Evolutionary conservation across 2,888 invertebrate species (phyloP), one percentile per base, ranked within the genome.

Genomic region (Acronicta alni): DNA sequence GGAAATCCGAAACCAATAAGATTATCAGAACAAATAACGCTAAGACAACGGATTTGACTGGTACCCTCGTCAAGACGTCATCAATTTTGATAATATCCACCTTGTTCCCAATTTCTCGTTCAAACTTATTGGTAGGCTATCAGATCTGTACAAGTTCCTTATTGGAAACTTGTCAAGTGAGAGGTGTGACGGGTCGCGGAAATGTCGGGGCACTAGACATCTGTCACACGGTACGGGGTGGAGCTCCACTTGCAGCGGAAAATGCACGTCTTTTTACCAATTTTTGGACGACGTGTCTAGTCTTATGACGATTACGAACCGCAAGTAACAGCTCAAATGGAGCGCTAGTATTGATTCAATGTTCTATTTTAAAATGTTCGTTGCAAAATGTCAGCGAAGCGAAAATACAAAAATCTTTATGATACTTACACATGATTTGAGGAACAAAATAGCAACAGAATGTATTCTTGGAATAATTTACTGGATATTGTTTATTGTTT

Each of bases 81-180:
- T 56, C 49, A 60, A 72, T 58, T 72, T 62, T 56, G 65, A 69
- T 73, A 71, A 69, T 74, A 76, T 66, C 67, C 56, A 57, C 57
- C 30, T 73, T 48, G 58, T 54, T 30, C 48, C 56, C 60, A 66
- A n/a, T 69, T 64, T 59, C 59, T 71, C 41, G 43, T 57, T 64
- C 37, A 55, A 75, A 76, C 70, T 79, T 78, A 76, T 77, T 73
- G 78, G 64, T 57, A 47, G 56, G 67, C 59, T 75, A 73, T 75
- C 77, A 66, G 67, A 58, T 65, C 63, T 51, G 62, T 46, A 44
- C 63, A 61, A 71, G 69, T 72, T 70, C 57, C 75, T 76, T 82
- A 82, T 81, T 83, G 81, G 80, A 79, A 83, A 81, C 82, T 84
- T 85, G 82, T 84, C 87, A 82, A 71, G 53, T 53, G 44, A 37